Evolutionary conservation across 2,113 vertebrate species (phyloP).

Genomic region (Melospiza georgiana): DNA sequence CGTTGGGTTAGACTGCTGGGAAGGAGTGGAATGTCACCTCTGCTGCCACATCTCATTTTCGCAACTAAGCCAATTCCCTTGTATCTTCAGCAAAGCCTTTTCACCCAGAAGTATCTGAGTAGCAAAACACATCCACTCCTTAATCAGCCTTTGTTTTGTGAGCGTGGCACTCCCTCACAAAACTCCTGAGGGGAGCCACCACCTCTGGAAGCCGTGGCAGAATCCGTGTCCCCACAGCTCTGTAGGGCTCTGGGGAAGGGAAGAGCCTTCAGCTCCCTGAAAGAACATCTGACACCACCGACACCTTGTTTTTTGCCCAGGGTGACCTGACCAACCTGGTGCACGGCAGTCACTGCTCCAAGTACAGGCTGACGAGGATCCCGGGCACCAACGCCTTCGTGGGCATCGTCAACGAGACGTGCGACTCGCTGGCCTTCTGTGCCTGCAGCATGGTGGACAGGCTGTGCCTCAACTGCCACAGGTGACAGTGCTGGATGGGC

Average conservation of each 20-base stretch:
- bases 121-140: not conserved
- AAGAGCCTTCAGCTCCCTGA: not conserved
- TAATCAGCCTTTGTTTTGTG: not conserved
- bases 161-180: accelerated
- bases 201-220: not conserved
- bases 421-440: slow-evolving; percentile 95
- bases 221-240: not conserved
- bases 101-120: not conserved
- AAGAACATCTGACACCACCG: not conserved
- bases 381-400: slow-evolving; percentile 96
- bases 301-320: slow-evolving; percentile 45
- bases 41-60: not conserved
- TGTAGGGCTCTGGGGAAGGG: not conserved
- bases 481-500: slow-evolving; percentile 64
- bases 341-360: slow-evolving; percentile 96
- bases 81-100: not conserved
- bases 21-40: not conserved
- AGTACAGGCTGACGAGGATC: slow-evolving; percentile 91
- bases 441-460: slow-evolving; percentile 98
- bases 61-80: not conserved
- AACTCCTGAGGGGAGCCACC: not conserved
- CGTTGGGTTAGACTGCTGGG: too few relatives aligned
- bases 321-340: slow-evolving; percentile 97
- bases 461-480: slow-evolving; percentile 98
- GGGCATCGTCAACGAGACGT: slow-evolving; percentile 96